phyloP scores from a whole-genome alignment of 1,140 invertebrate genomes.

The Asobara japonica region DNA sequence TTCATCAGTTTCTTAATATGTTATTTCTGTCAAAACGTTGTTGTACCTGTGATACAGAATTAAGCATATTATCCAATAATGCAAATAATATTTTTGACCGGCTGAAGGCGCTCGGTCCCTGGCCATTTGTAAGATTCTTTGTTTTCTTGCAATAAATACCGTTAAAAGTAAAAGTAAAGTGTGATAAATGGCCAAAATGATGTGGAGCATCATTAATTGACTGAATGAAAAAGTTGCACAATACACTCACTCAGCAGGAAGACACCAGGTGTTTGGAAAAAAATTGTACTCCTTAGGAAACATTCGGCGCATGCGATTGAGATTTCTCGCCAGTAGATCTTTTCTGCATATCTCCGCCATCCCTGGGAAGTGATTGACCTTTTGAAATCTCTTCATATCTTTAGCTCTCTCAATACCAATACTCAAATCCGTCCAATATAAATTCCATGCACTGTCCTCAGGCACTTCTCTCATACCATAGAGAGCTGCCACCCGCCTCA shows the following conservation, averaged over 20 bases:
- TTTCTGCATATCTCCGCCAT: constrained; percentile 91
- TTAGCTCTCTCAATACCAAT: constrained; percentile 84
- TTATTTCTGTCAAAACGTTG: too few relatives aligned
- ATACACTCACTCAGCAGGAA: constrained; percentile 83
- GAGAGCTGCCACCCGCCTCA: constrained; percentile 74
- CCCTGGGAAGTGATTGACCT: constrained; percentile 92
- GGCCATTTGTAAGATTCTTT: too few relatives aligned
- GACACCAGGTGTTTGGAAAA: constrained; percentile 93
- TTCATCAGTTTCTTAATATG: too few relatives aligned
- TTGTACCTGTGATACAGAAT: too few relatives aligned
- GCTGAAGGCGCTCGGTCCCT: too few relatives aligned
- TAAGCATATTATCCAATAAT: too few relatives aligned
- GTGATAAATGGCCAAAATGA: not conserved
- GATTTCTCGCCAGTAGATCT: constrained; percentile 84
- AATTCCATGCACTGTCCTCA: constrained; percentile 85
- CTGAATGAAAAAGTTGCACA: not conserved
- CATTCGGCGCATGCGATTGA: constrained; percentile 85
- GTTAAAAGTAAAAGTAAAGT: too few relatives aligned
- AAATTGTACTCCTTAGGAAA: constrained; percentile 91
- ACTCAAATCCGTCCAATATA: constrained; percentile 89
- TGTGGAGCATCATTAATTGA: not conserved
- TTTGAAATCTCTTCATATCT: constrained; percentile 90
- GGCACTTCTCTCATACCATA: constrained; percentile 83
- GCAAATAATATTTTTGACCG: too few relatives aligned
- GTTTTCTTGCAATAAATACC: too few relatives aligned